Evolutionary conservation across 2,888 invertebrate species (phyloP).

Genomic region (Myopa testacea): DNA sequence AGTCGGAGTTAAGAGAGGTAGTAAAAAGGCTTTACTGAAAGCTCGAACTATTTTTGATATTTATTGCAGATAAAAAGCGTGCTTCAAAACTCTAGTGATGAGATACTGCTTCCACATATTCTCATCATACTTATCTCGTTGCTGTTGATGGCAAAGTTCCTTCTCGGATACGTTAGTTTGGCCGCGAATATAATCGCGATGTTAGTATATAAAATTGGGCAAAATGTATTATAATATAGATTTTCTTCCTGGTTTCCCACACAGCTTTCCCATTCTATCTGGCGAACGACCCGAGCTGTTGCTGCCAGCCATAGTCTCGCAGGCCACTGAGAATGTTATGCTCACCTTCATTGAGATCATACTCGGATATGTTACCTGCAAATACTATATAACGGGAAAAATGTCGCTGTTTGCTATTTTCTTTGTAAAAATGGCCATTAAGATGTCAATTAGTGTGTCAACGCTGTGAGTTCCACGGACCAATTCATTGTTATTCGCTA

Average conservation of each 20-base stretch:
- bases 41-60: not conserved
- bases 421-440: conserved; percentile 53
- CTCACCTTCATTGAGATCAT: conserved; percentile 56
- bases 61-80: conserved; percentile 40
- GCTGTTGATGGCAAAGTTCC: conserved; percentile 57
- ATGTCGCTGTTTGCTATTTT: conserved; percentile 56
- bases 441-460: conserved; percentile 51
- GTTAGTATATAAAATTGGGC: conserved; percentile 52
- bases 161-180: conserved; percentile 57
- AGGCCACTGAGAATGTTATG: conserved; percentile 56
- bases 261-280: conserved; percentile 62
- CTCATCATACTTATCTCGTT: conserved; percentile 55
- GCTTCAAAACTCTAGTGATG: conserved; percentile 44
- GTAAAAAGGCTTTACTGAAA: conserved; percentile 40
- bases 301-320: conserved; percentile 59
- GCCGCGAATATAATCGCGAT: conserved; percentile 62
- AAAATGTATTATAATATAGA: not conserved
- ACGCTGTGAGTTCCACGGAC: conserved; percentile 52
- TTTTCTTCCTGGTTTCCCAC: not conserved
- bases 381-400: conserved; percentile 52
- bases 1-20: conserved; percentile 52
- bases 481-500: not conserved
- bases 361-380: conserved; percentile 55
- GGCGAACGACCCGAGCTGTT: conserved; percentile 59
- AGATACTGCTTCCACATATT: conserved; percentile 53